Evolutionary conservation across 2,797 vertebrate species (phyloP).

Genomic region (Myotis vivesi): DNA sequence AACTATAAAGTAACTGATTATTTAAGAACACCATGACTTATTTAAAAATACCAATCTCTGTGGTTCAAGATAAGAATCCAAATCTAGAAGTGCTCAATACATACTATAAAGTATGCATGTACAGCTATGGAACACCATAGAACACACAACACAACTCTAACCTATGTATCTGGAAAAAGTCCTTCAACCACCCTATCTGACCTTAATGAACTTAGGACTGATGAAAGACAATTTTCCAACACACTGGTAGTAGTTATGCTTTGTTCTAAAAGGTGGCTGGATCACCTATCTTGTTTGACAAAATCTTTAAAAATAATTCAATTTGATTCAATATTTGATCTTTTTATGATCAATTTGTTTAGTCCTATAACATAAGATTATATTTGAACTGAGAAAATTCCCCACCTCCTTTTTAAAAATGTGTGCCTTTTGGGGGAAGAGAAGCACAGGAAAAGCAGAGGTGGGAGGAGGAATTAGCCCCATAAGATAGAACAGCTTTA

Average conservation of each 20-base stretch:
- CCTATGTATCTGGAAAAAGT: background rate
- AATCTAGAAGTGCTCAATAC: background rate
- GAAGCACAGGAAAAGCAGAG: background rate
- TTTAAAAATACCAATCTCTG: conserved; percentile 44
- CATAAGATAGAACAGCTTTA: background rate
- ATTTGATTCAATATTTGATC: background rate
- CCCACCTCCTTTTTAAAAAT: background rate
- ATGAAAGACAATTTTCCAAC: conserved; percentile 30
- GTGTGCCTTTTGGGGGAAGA: background rate
- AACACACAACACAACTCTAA: background rate
- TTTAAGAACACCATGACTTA: conserved; percentile 39
- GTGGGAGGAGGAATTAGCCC: background rate
- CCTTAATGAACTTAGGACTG: conserved; percentile 46
- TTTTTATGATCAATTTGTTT: background rate
- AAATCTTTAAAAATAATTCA: conserved; percentile 52
- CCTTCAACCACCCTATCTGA: conserved; percentile 3
- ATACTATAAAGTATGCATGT: background rate
- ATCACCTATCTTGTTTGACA: background rate
- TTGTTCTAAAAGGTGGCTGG: conserved; percentile 30
- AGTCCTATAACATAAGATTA: background rate
- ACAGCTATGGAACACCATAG: background rate
- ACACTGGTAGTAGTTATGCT: background rate
- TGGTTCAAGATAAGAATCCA: conserved; percentile 32
- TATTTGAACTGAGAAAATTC: background rate
- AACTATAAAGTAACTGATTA: conserved; percentile 49